Conservation (phyloP, 2,888 invertebrate genomes). For the Eurytoma adleriae region DNA sequence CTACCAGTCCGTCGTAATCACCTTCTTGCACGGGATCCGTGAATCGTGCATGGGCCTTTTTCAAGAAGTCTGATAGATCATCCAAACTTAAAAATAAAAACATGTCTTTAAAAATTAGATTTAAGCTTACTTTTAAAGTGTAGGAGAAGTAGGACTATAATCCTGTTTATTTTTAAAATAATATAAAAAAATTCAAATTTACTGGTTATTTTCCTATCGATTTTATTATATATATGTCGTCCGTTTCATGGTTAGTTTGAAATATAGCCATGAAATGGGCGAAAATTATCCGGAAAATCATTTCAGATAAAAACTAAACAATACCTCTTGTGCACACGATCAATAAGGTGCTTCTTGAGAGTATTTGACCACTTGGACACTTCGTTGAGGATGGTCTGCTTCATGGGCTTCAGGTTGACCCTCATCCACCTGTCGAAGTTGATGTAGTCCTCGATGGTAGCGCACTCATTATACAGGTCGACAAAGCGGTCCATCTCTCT, state of each 20-base stretch:
- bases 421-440: conserved; percentile 89
- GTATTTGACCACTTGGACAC: conserved; percentile 93
- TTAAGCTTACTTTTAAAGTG: too few species aligned
- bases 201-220: too few species aligned
- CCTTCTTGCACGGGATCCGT: conserved; percentile 86
- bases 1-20: conserved; percentile 90
- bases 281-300: too few species aligned
- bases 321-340: conserved; percentile 86
- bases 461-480: conserved; percentile 85
- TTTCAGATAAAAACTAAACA: conserved; percentile 22
- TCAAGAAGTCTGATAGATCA: conserved; percentile 87
- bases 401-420: conserved; percentile 87
- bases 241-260: too few species aligned
- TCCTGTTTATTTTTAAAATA: too few species aligned
- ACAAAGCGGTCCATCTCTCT: conserved; percentile 86
- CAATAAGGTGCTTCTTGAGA: conserved; percentile 90
- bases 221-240: too few species aligned
- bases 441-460: conserved; percentile 81
- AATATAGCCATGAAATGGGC: too few species aligned
- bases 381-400: conserved; percentile 88
- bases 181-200: too few species aligned
- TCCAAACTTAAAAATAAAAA: conserved; percentile 79
- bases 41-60: conserved; percentile 84
- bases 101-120: too few species aligned
- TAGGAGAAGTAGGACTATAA: too few species aligned